Conservation (phyloP, 2,888 invertebrate species). For the Phengaris arion region DNA sequence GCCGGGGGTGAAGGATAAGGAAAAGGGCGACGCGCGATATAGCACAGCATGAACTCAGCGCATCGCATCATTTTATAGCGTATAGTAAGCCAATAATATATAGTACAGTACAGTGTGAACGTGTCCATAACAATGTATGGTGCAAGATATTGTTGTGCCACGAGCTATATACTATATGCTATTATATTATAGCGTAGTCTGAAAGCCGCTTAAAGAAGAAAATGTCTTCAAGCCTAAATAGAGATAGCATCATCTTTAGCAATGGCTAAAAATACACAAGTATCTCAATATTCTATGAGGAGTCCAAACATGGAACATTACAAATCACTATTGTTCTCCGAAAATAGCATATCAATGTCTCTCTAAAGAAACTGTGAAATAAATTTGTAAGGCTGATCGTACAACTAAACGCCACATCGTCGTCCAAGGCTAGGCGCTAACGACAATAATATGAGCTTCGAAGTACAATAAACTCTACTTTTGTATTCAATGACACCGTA, state of each 20-base stretch:
- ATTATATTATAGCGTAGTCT: not conserved
- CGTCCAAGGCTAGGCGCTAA: conserved; percentile 37
- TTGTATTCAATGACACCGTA: conserved; percentile 44
- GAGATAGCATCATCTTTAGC: not conserved
- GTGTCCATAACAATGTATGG: too few relatives aligned
- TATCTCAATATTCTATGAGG: conserved; percentile 20
- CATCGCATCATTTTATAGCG: too few relatives aligned
- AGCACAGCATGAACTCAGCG: too few relatives aligned
- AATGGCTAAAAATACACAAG: conserved; percentile 4
- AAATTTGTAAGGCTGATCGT: conserved; percentile 36
- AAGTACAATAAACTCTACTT: conserved; percentile 41
- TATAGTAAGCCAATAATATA: too few relatives aligned
- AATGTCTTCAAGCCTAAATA: not conserved
- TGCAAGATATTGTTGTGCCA: too few relatives aligned
- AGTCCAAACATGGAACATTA: conserved; percentile 20
- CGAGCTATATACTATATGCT: not conserved
- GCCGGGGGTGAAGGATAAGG: too few relatives aligned
- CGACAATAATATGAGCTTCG: conserved; percentile 39
- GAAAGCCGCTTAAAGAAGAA: not conserved
- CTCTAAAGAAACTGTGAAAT: conserved; percentile 29
- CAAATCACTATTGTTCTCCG: conserved; percentile 27
- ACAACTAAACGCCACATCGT: conserved; percentile 30
- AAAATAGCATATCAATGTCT: conserved; percentile 36
- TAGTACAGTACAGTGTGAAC: too few relatives aligned
- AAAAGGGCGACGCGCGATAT: too few relatives aligned